Evolutionary conservation across 1,140 invertebrate genomes (phyloP), one percentile per base, ranked within the genome.

Genomic region (Leptestheria dahalacensis): DNA sequence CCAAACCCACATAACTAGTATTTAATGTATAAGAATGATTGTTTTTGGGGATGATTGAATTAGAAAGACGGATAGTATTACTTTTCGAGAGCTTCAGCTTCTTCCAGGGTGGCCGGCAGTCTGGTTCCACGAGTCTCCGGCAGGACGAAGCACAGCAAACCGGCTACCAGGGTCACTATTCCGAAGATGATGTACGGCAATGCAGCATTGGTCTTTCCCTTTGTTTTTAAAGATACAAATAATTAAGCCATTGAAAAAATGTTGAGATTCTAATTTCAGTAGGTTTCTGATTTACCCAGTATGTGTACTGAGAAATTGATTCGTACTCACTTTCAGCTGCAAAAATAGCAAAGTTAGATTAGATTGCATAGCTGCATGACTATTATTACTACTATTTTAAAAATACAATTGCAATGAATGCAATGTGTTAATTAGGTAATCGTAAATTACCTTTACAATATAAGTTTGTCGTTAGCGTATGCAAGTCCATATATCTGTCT

Each of bases 21-120:
- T n/a, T n/a, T n/a, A n/a, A n/a, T n/a, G n/a, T n/a, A n/a, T n/a
- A n/a, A n/a, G n/a, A n/a, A n/a, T n/a, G n/a, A n/a, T n/a, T n/a
- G n/a, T n/a, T n/a, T n/a, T n/a, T n/a, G n/a, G n/a, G n/a, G n/a
- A n/a, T n/a, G n/a, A n/a, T n/a, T n/a, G n/a, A n/a, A n/a, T n/a
- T n/a, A n/a, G n/a, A n/a, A n/a, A n/a, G n/a, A n/a, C n/a, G n/a
- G n/a, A n/a, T n/a, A 41, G 15, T 9, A 9, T 25, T 58, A 62
- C 61, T 62, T 62, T 58, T 62, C 61, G 18, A 62, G 41, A 12
- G 57, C 54, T 56, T 66, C 66, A 10, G 64, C 63, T 48, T 70
- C 66, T 11, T 68, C 41, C 23, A 69, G 62, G 2, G 68, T 67
- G 21, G 64, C 61, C 6, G 68, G 66, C 10, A 69, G 61, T 21